Percentiles rank a stretch among this genome's conserved stretches.
These are phyloP conservation scores for Apamea anceps DNA, from an alignment of 2,888 invertebrate species.

Conservation along the genomic window DNA sequence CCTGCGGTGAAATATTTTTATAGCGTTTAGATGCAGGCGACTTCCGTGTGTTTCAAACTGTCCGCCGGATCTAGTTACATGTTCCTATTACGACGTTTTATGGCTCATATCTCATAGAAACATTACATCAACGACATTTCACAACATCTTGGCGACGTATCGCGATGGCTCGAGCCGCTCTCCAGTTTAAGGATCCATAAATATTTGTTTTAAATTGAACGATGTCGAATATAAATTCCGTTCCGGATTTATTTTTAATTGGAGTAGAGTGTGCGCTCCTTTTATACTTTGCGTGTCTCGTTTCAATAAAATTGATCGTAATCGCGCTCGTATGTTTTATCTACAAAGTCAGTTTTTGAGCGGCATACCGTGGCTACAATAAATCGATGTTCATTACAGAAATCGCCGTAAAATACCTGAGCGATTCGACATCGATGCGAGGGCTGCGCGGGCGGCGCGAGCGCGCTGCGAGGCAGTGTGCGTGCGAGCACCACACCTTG, in stretches of 20 bases:
- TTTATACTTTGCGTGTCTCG: conserved; percentile 75
- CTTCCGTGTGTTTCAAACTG: conserved; percentile 81
- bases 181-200: conserved; percentile 70
- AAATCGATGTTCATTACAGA: conserved; percentile 88
- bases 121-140: conserved; percentile 76
- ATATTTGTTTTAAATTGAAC: conserved; percentile 75
- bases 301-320: conserved; percentile 83
- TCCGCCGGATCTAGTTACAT: conserved; percentile 81
- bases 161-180: conserved; percentile 45
- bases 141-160: conserved; percentile 67
- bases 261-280: conserved; percentile 74
- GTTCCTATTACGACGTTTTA: conserved; percentile 79
- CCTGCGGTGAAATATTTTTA: conserved; percentile 87
- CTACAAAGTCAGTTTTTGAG: conserved; percentile 82
- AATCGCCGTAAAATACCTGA: conserved; percentile 88
- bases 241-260: conserved; percentile 81
- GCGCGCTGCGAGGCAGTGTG: conserved; percentile 66
- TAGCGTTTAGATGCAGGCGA: conserved; percentile 82
- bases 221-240: conserved; percentile 77
- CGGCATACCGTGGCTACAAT: conserved; percentile 83
- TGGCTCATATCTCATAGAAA: conserved; percentile 69
- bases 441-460: conserved; percentile 68
- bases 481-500: conserved; percentile 70
- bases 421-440: conserved; percentile 83
- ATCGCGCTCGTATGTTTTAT: conserved; percentile 82